phyloP scores from a whole-genome alignment of 2,113 vertebrate species.

The Cottus gobio region DNA sequence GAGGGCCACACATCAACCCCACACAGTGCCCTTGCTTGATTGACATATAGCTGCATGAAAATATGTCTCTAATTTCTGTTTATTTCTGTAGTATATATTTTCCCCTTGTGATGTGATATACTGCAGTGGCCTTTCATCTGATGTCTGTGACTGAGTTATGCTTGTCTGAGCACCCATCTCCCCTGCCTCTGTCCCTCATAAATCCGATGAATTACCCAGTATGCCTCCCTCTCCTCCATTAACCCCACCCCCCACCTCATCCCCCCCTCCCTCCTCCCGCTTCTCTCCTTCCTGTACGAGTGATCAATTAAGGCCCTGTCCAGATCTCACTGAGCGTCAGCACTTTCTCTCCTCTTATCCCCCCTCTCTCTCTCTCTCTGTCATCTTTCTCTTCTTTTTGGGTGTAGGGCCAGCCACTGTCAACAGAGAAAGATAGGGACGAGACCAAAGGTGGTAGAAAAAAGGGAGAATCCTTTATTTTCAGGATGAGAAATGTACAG shows the following conservation, averaged over 20 bases:
- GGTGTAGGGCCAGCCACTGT: constrained; percentile 41
- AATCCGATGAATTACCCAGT: constrained; percentile 77
- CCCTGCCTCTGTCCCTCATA: constrained; percentile 70
- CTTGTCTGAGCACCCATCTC: constrained; percentile 66
- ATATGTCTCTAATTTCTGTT: constrained; percentile 58
- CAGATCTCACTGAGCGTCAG: constrained; percentile 69
- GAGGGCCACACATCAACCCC: constrained; percentile 28
- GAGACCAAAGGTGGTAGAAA: constrained; percentile 39
- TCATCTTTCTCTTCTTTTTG: constrained; percentile 58
- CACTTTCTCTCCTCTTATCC: constrained; percentile 68
- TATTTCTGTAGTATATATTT: constrained; percentile 53
- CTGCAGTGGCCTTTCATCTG: constrained; percentile 67
- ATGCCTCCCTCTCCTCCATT: constrained; percentile 67
- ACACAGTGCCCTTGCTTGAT: constrained; percentile 7
- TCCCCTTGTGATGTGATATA: constrained; percentile 52
- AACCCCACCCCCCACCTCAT: constrained; percentile 22
- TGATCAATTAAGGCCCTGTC: constrained; percentile 83
- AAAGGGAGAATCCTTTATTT: constrained; percentile 73
- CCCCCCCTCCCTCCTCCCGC: background rate
- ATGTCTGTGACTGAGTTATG: constrained; percentile 72
- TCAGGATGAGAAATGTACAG: constrained; percentile 60
- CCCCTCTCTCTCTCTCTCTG: constrained; percentile 43
- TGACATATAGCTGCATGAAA: constrained; percentile 9
- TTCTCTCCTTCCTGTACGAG: constrained; percentile 69
- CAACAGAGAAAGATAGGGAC: constrained; percentile 39